These are phyloP conservation scores for Donacobius atricapilla DNA, from an alignment of 2,113 vertebrate species.

Conservation along the genomic window DNA sequence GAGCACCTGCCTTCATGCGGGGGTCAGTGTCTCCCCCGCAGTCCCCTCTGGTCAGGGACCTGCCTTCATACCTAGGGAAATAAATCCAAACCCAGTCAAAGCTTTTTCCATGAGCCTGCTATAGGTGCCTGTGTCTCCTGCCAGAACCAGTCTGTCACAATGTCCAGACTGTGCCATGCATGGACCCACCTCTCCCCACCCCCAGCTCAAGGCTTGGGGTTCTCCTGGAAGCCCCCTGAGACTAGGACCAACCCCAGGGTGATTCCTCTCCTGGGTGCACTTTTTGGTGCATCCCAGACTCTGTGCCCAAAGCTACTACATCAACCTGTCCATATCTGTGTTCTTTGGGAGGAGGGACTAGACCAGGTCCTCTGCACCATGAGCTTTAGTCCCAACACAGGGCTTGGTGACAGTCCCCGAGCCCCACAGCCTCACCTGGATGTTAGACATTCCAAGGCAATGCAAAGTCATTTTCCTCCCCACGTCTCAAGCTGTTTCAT, in stretches of 20 bases:
- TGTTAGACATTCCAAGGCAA: not conserved
- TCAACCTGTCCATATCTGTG: not conserved
- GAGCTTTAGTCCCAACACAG: not conserved
- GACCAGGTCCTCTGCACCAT: not conserved
- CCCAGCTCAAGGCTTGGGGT: not conserved
- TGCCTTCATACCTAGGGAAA: not conserved
- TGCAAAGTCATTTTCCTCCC: not conserved
- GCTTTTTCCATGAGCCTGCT: not conserved
- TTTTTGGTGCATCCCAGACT: not conserved
- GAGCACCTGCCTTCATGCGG: rapidly evolving
- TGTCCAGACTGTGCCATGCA: not conserved
- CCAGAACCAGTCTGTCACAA: not conserved
- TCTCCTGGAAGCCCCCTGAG: not conserved
- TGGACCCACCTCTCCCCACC: not conserved
- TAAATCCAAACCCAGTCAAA: not conserved
- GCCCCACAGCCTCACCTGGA: not conserved
- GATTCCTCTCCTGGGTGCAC: not conserved
- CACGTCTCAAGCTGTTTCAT: not conserved
- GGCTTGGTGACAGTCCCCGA: not conserved
- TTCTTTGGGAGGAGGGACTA: not conserved
- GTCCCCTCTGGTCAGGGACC: not conserved
- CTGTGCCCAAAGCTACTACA: not conserved
- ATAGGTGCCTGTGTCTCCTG: not conserved
- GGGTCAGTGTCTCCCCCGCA: not conserved
- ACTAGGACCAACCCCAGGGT: not conserved